Conservation (phyloP, 2,797 vertebrate genomes). For the Tolypeutes matacus region DNA sequence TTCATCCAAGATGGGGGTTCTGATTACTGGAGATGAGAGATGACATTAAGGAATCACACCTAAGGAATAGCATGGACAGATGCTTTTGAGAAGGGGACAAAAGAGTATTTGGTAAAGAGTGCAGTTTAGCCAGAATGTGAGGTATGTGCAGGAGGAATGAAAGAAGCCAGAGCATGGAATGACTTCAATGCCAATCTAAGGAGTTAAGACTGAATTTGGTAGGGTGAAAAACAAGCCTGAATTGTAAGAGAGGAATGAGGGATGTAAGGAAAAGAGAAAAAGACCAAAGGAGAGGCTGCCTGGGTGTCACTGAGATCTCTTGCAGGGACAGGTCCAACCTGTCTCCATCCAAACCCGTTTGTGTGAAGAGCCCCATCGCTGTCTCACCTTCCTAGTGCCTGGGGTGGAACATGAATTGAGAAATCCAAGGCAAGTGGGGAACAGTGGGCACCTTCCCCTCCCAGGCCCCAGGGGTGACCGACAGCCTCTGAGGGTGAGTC, state of each 20-base stretch:
- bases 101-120: not conserved
- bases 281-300: constrained; percentile 24
- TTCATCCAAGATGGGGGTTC: not conserved
- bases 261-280: constrained; percentile 7
- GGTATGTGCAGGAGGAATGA: not conserved
- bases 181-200: not conserved
- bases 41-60: not conserved
- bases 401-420: constrained; percentile 72
- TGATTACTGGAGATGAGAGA: not conserved
- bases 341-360: constrained; percentile 43
- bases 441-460: constrained; percentile 37
- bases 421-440: constrained; percentile 73
- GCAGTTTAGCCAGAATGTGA: not conserved
- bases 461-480: constrained; percentile 66
- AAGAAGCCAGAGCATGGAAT: not conserved
- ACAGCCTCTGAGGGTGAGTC: constrained; percentile 73
- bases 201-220: constrained; percentile 9
- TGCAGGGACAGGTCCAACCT: constrained; percentile 77
- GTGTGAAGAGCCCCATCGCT: constrained; percentile 17
- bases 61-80: not conserved
- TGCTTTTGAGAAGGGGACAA: not conserved
- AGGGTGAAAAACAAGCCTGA: not conserved
- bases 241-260: not conserved
- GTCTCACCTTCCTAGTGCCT: constrained; percentile 56
- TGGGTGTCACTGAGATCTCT: not conserved